These are phyloP conservation scores for Dasyurus viverrinus DNA, from an alignment of 2,113 vertebrate genomes.

Conservation along the genomic window DNA sequence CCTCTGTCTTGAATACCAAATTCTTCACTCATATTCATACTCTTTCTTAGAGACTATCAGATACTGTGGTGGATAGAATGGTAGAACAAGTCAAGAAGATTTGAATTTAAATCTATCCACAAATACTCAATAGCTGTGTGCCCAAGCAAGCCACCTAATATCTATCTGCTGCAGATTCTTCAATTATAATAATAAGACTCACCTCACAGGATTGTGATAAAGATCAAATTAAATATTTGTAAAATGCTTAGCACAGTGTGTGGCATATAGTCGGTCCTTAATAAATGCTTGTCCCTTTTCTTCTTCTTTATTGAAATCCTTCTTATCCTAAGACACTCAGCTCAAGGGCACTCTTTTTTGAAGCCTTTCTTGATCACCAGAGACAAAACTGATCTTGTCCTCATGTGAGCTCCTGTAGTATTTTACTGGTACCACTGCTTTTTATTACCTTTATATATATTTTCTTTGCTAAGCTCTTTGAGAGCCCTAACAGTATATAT, in stretches of 20 bases:
- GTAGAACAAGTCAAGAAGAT: background rate
- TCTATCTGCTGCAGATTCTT: background rate
- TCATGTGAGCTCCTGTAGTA: background rate
- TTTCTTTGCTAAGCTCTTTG: background rate
- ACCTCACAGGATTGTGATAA: background rate
- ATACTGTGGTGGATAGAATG: background rate
- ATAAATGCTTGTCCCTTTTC: background rate
- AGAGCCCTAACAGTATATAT: background rate
- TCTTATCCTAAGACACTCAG: background rate
- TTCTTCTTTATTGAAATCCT: background rate
- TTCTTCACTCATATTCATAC: background rate
- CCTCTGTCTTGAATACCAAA: background rate
- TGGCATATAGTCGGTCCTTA: background rate
- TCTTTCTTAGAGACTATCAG: background rate
- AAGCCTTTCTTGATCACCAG: background rate
- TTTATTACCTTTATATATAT: background rate
- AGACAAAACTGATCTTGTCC: background rate
- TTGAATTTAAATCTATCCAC: constrained; percentile 14
- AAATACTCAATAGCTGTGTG: background rate
- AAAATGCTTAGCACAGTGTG: background rate
- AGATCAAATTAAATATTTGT: background rate
- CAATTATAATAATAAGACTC: background rate
- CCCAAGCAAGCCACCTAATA: background rate
- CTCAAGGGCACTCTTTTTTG: background rate
- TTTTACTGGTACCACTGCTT: background rate